Base-by-base conservation (phyloP, 2,113 vertebrate species). In the Myotis davidii region DNA sequence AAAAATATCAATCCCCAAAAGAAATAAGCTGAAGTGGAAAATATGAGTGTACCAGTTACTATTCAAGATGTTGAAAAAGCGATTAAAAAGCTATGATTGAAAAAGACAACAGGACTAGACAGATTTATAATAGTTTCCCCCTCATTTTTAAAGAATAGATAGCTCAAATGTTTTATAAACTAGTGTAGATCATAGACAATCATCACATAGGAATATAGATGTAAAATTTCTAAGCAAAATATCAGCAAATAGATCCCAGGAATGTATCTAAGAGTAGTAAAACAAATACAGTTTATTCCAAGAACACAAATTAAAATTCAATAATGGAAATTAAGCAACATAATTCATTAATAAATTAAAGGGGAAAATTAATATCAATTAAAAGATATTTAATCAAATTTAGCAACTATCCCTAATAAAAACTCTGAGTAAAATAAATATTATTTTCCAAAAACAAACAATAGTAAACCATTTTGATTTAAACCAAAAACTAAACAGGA, bases 341-440 rank as follows among this genome's bases (percentile, higher is more conserved):
- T 34, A 67, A 84, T 87, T 10, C 32, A 59, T 70, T 64, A 79
- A 90, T 85, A 59, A 67, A 48, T 18, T 73, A 79, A 77, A 72
- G 29, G 52, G 72, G 81, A 70, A 72, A 91, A 48, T 79, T 27
- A 82, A 39, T 9, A 34, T 67, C 29, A n/a, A 72, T 69, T 76
- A 17, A 78, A 94, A 88, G 29, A 85, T 17, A 48, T 56, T 79
- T 95, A 45, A 87, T 81, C 90, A 89, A 83, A 64, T 67, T 78
- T 92, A 85, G 10, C 27, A 88, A 73, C 32, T 64, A 29, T 78
- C 73, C 8, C 39, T 95, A 94, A 82, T 84, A 81, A 89, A 78
- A 88, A 85, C 12, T 64, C 34, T 69, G 9, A 79, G 48, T 39
- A 39, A 84, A 70, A 82, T 25, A 82, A 90, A 70, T 21, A 67